phyloP scores from a whole-genome alignment of 2,888 invertebrate species.

The Leptinotarsa haldemani region DNA sequence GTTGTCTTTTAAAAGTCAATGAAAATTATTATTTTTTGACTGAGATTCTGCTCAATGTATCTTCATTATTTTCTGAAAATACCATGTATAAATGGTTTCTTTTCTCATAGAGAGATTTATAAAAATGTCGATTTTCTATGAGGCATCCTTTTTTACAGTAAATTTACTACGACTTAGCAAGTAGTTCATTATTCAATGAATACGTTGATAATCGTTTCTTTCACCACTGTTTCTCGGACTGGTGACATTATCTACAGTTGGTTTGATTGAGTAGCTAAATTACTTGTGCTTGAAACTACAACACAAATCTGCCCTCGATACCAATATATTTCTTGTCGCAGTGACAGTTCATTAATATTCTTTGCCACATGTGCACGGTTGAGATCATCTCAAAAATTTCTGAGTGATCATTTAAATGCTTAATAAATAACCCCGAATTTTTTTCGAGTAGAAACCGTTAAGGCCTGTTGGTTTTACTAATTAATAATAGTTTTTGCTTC shows the following conservation, averaged over 20 bases:
- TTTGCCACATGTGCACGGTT: slow-evolving; percentile 13
- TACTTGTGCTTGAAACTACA: neutral
- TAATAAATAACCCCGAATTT: slow-evolving; percentile 5
- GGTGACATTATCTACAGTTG: neutral
- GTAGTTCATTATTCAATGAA: no score
- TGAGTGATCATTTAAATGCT: slow-evolving; percentile 16
- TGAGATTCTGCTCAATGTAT: no score
- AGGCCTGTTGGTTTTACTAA: slow-evolving; percentile 15
- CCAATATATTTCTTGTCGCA: slow-evolving; percentile 9
- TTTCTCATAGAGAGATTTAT: no score
- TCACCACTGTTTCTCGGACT: neutral
- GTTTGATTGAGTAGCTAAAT: neutral
- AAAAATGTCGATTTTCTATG: no score
- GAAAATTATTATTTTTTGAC: no score
- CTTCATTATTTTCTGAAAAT: no score
- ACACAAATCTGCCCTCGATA: neutral
- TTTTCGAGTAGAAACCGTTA: slow-evolving; percentile 1
- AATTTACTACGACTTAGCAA: no score
- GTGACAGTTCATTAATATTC: slow-evolving; percentile 20
- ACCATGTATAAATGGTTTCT: no score
- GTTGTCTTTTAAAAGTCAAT: no score
- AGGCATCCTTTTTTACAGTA: no score
- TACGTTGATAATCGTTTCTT: no score
- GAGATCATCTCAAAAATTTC: slow-evolving; percentile 18
- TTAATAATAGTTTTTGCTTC: slow-evolving; percentile 15